Base-by-base conservation (phyloP, 2,888 invertebrate species). In the Pristionchus fissidentatus region DNA sequence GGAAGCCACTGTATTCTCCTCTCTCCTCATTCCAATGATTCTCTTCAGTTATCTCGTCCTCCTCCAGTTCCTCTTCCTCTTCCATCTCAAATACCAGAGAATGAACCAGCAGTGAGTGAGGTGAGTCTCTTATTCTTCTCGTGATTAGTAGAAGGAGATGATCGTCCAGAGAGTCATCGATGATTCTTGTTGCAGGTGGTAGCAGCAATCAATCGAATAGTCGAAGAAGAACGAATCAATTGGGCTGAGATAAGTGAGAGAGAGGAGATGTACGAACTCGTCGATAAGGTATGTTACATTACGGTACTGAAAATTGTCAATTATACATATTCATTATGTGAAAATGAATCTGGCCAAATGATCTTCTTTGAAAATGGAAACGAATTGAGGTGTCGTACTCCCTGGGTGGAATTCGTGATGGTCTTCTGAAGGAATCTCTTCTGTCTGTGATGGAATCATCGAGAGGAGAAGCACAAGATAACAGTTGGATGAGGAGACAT, bases 401-500 rank as follows among this genome's bases (percentile, higher is more conserved):
- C 35, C 32, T 82, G 29, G 70, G 70, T 22, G 82, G 82, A 49
- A 32, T 82, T 10, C 70, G 70, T 8, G 82, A 82, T 52, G 66
- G 32, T 22, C 70, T 70, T 2, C 52, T 82, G 38, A 35, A 41
- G 15, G 49, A 46, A 29, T 32, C 49, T 22, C 22, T 82, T 0
- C 52, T 82, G 8, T n/a, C 32, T 70, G 70, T 70, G 7, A 19
- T 82, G 35, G 82, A 82, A 57, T 7, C 29, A 41, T n/a, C 55
- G n/a, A 82, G 52, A n/a, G 32, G 4, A 32, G 15, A 32, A n/a
- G 38, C 29, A 26, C 35, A 32, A 22, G 41, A 81, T 32, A 26
- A 46, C 4, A 38, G 29, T 29, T 82, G 82, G 82, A 82, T 82
- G 82, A 82, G 70, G 38, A 82, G 66, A 57, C 82, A 82, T 70